Evolutionary conservation across 2,797 vertebrate genomes (phyloP), one percentile per base, ranked within the genome.

Genomic region (Taeniopygia guttata): DNA sequence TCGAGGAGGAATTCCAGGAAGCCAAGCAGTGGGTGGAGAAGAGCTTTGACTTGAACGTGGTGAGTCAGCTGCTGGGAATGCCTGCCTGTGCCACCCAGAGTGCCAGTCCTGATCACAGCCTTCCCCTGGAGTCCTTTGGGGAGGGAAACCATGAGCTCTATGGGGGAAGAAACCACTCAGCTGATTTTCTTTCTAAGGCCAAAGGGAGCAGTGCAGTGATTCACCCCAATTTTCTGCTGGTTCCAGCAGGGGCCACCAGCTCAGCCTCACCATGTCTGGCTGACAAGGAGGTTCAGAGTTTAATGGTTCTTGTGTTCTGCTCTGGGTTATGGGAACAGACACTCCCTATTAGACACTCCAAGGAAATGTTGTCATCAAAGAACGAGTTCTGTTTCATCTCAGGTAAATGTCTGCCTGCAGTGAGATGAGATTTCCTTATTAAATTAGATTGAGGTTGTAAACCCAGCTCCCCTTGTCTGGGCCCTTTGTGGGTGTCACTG

Each of bases 21-120:
- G 99, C 99, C 87, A 99, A 98, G 97, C 97, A 98, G 76, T 99
- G 99, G 99, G 98, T 99, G 82, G 97, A 98, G 96, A 98, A 97
- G 91, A 99, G 96, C 97, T 98, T 99, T 93, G 99, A 99, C 94
- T 97, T 99, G 36, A 99, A 98, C 22, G 98, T 99, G 96, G 99
- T 99, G 97, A 98, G 98, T 98, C 93, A 38, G 46, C n/a, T 56
- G 15, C 75, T 78, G 89, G 93, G 70, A 87, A 58, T 38, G 55
- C 70, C 84, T 52, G 32, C 69, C 40, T 34, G 42, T 72, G 91
- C 22, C 81, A 67, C 49, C 32, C 8, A 5, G 46, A 14, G 7
- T 79, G 63, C 87, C 89, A 42, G 60, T 16, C 72, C 52, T 67
- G 55, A 11, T 29, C 74, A 29, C 36, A 62, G 0, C 4, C 30